Evolutionary conservation across 2,888 invertebrate genomes (phyloP).

Genomic region (Nezara viridula): DNA sequence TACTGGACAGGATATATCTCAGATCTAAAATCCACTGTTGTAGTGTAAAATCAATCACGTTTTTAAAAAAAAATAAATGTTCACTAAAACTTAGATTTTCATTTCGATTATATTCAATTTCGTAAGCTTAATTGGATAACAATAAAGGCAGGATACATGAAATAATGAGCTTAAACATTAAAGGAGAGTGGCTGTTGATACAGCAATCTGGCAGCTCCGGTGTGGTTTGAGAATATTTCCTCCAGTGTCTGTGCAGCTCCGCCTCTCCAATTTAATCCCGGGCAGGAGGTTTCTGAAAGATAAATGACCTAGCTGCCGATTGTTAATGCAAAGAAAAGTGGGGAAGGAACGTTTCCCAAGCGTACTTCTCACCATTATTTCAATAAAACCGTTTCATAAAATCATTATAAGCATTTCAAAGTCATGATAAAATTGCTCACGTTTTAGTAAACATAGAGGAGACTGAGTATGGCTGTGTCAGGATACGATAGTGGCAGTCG

Average conservation of each 20-base stretch:
- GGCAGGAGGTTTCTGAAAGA: neutral
- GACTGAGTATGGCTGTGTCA: too few species aligned
- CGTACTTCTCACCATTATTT: neutral
- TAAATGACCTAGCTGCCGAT: neutral
- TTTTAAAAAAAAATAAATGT: too few species aligned
- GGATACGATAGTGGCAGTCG: too few species aligned
- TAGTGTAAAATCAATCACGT: neutral
- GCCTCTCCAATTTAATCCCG: neutral
- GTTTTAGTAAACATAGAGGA: too few species aligned
- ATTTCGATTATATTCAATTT: too few species aligned
- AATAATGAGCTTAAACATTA: too few species aligned
- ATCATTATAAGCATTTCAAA: neutral
- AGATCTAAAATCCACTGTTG: neutral
- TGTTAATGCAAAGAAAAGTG: conserved; percentile 8
- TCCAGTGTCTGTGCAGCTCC: neutral
- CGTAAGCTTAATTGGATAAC: too few species aligned
- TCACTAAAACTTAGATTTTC: too few species aligned
- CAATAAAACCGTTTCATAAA: neutral
- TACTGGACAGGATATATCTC: neutral
- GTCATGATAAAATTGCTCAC: neutral
- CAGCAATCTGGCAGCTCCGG: neutral
- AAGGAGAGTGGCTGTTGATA: neutral
- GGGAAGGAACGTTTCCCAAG: neutral
- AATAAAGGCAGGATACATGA: too few species aligned
- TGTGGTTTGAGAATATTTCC: neutral